Base-by-base conservation (phyloP, 2,797 vertebrate genomes). In the Ctenopoma kingsleyae region DNA sequence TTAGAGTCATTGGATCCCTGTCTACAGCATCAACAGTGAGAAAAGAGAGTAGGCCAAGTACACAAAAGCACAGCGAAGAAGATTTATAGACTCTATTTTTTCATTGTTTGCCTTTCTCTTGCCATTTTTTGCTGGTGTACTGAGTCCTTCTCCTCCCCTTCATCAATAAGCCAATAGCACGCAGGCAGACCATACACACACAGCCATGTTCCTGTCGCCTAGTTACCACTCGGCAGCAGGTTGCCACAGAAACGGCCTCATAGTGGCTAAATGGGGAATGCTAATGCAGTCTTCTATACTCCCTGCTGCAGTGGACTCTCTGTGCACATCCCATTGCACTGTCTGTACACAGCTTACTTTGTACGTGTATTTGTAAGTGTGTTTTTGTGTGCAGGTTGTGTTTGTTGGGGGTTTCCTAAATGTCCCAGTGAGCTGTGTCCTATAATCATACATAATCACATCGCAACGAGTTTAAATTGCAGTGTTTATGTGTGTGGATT, bases 181-280 rank as follows among this genome's bases (percentile, higher is more conserved):
- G 74, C 84, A 89, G 85, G 76, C 85, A 91, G 87, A 84, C 81
- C 80, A 81, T 92, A 90, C 89, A 90, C 90, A 90, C 74, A 80
- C 90, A 92, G 90, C 87, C 92, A 93, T 93, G 86, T 89, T 94
- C 90, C 87, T 92, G 94, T 95, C 93, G 93, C 94, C 90, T 95
- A 93, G 94, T 94, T 94, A 95, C 93, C 81, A 54, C 88, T 93
- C 92, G 69, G 92, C 93, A 94, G 93, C 91, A 94, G 91, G 94
- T 95, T 95, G 93, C 93, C 92, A 94, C 93, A 94, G 94, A 94
- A 95, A 95, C 94, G 74, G 92, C 89, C 92, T 94, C 92, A 90
- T 89, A 89, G 90, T 90, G 85, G 87, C 91, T 94, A 91, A 91
- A 90, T 90, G 87, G 88, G 90, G 89, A 90, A 92, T 91, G 91